Conservation (phyloP, 2,113 vertebrate species). For the Aix galericulata region DNA sequence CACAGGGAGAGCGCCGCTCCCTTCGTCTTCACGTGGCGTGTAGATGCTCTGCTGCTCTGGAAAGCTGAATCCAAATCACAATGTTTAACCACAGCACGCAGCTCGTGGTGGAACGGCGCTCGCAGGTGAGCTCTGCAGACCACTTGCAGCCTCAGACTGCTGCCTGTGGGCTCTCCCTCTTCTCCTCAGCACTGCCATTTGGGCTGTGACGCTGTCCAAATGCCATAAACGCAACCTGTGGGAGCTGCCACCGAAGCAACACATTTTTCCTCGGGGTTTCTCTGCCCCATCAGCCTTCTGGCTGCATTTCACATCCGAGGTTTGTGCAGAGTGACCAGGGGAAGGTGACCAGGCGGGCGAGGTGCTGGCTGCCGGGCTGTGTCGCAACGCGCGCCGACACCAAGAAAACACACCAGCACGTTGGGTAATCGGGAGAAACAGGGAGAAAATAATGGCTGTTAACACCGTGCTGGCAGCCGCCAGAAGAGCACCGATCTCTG, state of each 20-base stretch:
- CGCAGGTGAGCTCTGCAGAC: background rate
- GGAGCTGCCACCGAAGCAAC: background rate
- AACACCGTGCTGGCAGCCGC: conserved; percentile 45
- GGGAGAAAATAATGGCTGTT: conserved; percentile 61
- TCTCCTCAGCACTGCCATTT: background rate
- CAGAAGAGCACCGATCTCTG: conserved; percentile 37
- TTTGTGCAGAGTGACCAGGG: conserved; percentile 44
- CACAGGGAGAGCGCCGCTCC: background rate
- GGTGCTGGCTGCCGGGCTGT: conserved; percentile 19
- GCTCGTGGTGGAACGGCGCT: background rate
- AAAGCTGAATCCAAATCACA: background rate
- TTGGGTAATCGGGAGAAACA: conserved; percentile 63
- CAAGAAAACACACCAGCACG: conserved; percentile 25
- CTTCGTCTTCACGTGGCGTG: background rate
- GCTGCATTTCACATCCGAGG: background rate
- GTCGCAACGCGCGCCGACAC: conserved; percentile 37
- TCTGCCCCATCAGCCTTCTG: conserved; percentile 9
- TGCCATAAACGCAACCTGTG: conserved; percentile 3
- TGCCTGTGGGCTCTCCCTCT: background rate
- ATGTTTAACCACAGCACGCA: background rate
- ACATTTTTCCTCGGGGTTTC: background rate
- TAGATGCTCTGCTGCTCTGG: background rate
- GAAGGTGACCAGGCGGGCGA: conserved; percentile 25
- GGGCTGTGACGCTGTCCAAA: background rate
- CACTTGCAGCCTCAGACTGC: background rate